Base-by-base conservation (phyloP, 1,140 invertebrate species). In the Drosophila pruinosa region DNA sequence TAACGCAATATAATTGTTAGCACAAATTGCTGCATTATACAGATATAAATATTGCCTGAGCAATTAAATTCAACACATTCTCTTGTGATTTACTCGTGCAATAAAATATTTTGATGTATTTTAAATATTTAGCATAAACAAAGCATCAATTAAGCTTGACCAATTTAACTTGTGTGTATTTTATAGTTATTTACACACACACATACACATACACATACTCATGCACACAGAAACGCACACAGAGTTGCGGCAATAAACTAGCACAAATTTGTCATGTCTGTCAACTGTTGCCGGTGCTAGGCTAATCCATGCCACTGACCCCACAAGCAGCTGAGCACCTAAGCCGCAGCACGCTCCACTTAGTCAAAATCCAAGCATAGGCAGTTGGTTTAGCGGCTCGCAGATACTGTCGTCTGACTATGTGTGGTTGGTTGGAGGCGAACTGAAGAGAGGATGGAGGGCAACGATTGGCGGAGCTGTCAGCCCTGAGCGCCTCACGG, bases 271-370 rank as follows among this genome's bases (percentile, higher is more conserved):
- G 80, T 82, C 78, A 70, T 59, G 63, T 78, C 61, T 73, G 71
- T 70, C 67, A 85, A 79, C 75, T 75, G 61, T 79, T 82, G 75
- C 75, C 71, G 53, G 64, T 53, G 68, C 41, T 68, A 64, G 41
- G 31, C 52, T 64, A 70, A 64, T 56, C 67, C 72, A 71, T 68
- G 21, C 72, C 68, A 67, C 54, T 79, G 76, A 86, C 80, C 81
- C 83, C 81, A 80, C 76, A 62, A 64, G 58, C 80, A 75, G 50
- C 72, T 86, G 83, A 59, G 76, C 76, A 83, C 72, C 81, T 76
- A 83, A 83, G 80, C 81, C 81, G 68, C 80, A 83, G 81, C 81
- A 83, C 81, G 80, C 80, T 82, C 81, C 76, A 76, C 80, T 86
- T 68, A 48, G 59, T 76, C 76, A 69, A 80, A 83, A 76, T 80